Evolutionary conservation across 2,888 invertebrate genomes (phyloP).

Genomic region (Eledona agricola): DNA sequence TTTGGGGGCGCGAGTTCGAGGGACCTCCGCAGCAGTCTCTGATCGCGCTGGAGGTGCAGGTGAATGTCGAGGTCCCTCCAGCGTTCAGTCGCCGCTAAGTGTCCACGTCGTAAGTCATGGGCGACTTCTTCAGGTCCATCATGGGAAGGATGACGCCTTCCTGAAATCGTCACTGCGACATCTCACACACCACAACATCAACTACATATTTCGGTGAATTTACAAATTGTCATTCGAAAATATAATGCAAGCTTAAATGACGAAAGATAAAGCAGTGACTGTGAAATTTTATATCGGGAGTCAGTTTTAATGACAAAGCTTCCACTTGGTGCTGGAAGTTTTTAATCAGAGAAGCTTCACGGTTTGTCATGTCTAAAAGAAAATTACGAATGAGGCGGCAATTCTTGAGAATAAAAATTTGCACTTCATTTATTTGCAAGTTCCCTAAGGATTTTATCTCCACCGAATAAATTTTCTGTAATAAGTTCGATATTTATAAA

Average conservation of each 20-base stretch:
- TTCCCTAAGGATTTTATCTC: too few species aligned
- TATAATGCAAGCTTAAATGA: too few species aligned
- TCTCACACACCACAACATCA: too few species aligned
- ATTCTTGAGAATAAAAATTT: slow-evolving; percentile 21
- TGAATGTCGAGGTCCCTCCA: slow-evolving; percentile 56
- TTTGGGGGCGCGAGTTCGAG: slow-evolving; percentile 54
- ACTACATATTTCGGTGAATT: too few species aligned
- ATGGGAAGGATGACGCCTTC: slow-evolving; percentile 71
- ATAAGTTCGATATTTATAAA: too few species aligned
- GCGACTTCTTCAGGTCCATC: slow-evolving; percentile 72
- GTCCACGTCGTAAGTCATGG: slow-evolving; percentile 68
- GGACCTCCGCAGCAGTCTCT: slow-evolving; percentile 61
- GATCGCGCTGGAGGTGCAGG: slow-evolving; percentile 59
- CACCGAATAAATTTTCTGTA: too few species aligned
- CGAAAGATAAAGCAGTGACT: background rate
- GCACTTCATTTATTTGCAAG: too few species aligned
- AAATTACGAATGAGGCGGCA: slow-evolving; percentile 6
- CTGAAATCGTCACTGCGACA: too few species aligned
- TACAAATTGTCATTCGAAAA: too few species aligned
- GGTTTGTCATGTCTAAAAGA: slow-evolving; percentile 5
- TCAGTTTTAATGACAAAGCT: slow-evolving; percentile 3
- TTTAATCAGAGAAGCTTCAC: slow-evolving; percentile 18
- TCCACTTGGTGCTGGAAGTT: slow-evolving; percentile 5
- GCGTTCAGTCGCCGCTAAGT: slow-evolving; percentile 64
- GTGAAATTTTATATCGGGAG: background rate